Base-by-base conservation (phyloP, 2,888 invertebrate species). In the Cecidostiba fungosa region DNA sequence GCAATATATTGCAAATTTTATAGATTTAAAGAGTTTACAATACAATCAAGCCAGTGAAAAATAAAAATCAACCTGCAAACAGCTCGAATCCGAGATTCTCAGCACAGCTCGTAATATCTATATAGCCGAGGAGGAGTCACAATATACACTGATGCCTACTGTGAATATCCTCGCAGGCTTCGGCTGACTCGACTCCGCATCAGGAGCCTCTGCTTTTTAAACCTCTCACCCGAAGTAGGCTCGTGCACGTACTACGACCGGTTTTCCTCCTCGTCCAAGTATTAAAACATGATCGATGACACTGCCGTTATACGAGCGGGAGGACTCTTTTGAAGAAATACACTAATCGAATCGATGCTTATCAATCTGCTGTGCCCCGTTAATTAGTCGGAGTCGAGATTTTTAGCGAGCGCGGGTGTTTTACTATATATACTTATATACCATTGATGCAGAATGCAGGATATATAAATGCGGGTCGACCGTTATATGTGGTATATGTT, bases 171-270 rank as follows among this genome's bases (percentile, higher is more conserved):
- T 72, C 72, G 43, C n/a, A n/a, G 12, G 19, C 36, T 19, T 19
- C n/a, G 39, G 36, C 8, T 36, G 36, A n/a, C 43, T 72, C 23
- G 36, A 23, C 72, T 36, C 39, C 23, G n/a, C n/a, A n/a, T n/a
- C 32, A 19, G 36, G 72, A 72, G 36, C n/a, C 23, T 16, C 39
- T 26, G 26, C 66, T 66, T 66, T 66, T 66, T 66, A 39, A 39
- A 4, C 39, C 36, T 39, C n/a, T n/a, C 70, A 8, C 43, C n/a
- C 23, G 72, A 39, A 72, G 23, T 39, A 36, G 43, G 32, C 47
- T 36, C 74, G 62, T 74, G 62, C 23, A n/a, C 78, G n/a, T 26
- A 26, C 26, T 23, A 23, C 76, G 84, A 84, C 84, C 80, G 84
- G 84, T 84, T 84, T 80, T 76, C 50, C 69, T 69, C 36, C 6